Evolutionary conservation across 2,113 vertebrate species (phyloP).

Genomic region (Alouatta palliata): DNA sequence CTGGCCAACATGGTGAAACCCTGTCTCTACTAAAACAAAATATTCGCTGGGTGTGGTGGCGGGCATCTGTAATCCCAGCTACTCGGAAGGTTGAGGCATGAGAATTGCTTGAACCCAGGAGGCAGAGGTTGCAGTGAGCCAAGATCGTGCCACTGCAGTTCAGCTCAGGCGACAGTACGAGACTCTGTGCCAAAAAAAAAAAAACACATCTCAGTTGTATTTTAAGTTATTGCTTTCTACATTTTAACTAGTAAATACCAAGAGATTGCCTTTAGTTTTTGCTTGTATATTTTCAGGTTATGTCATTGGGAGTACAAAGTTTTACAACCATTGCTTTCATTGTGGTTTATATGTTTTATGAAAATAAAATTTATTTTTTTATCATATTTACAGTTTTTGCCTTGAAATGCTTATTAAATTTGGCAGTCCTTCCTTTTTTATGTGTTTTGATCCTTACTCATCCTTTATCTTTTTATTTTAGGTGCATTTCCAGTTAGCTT

Average conservation of each 20-base stretch:
- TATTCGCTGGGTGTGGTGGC: too few relatives aligned
- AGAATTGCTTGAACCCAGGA: too few relatives aligned
- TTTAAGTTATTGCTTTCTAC: not conserved
- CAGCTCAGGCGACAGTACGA: too few relatives aligned
- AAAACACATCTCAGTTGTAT: not conserved
- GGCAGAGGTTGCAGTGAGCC: too few relatives aligned
- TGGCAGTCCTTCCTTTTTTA: not conserved
- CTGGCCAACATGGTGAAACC: too few relatives aligned
- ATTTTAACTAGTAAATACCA: not conserved
- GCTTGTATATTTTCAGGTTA: not conserved
- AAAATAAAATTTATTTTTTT: slow-evolving; percentile 18
- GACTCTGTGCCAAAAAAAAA: too few relatives aligned
- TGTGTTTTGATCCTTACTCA: not conserved
- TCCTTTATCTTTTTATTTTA: not conserved
- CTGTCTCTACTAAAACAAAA: too few relatives aligned
- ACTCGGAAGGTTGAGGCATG: too few relatives aligned
- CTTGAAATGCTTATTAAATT: slow-evolving; percentile 12
- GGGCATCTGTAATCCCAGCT: too few relatives aligned
- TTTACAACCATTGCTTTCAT: not conserved
- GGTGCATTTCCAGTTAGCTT: not conserved
- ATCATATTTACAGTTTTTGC: not conserved
- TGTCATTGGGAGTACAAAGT: not conserved
- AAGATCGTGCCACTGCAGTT: too few relatives aligned
- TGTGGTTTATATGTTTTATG: not conserved
- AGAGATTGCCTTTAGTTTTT: not conserved